Evolutionary conservation across 1,140 invertebrate species (phyloP).

Genomic region (Aphaenogaster ashmeadi): DNA sequence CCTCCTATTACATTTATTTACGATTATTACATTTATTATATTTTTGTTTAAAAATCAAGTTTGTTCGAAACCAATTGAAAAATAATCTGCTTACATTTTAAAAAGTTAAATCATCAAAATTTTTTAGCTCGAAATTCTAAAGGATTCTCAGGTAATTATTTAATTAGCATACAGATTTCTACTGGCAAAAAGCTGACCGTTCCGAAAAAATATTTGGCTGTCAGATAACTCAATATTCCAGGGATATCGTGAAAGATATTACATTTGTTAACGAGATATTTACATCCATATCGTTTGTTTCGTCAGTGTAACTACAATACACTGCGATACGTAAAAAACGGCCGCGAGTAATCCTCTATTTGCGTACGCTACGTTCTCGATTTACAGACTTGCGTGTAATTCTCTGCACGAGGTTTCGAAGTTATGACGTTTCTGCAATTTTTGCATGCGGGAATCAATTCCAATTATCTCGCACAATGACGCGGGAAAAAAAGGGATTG

Average conservation of each 20-base stretch:
- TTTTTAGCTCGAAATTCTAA: neutral
- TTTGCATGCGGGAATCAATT: slow-evolving; percentile 69
- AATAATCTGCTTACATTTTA: neutral
- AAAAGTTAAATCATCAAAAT: neutral
- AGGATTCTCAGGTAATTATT: neutral
- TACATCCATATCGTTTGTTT: neutral
- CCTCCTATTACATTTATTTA: neutral
- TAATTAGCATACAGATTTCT: neutral
- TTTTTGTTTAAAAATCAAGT: neutral
- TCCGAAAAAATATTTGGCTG: neutral
- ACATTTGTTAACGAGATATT: slow-evolving; percentile 37
- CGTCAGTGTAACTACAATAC: neutral
- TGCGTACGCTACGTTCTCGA: slow-evolving; percentile 12
- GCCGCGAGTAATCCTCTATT: neutral
- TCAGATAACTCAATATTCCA: slow-evolving; percentile 13
- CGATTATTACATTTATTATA: slow-evolving; percentile 4
- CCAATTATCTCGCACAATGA: slow-evolving; percentile 70
- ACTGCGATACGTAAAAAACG: neutral
- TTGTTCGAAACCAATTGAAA: neutral
- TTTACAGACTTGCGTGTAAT: slow-evolving; percentile 42
- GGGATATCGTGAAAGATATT: slow-evolving; percentile 19
- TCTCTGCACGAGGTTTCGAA: neutral
- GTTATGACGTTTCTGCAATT: slow-evolving; percentile 28
- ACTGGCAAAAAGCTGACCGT: neutral
- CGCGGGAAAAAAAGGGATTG: neutral